Conservation (phyloP, 2,888 invertebrate species). For the Oxytorus armatus region DNA sequence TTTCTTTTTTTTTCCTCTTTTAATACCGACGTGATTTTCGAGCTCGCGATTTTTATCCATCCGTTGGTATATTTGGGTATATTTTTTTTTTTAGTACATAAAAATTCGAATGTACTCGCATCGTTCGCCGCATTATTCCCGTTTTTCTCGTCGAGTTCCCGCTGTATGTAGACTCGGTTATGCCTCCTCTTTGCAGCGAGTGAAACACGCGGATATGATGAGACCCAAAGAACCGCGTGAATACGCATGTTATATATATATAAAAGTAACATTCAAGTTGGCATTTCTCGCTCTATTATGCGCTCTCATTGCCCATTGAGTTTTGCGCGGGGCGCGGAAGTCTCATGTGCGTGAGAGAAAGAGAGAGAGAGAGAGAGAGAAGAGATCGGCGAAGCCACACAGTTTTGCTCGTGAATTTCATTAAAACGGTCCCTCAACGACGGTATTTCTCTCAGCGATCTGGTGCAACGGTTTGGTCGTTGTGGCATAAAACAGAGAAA, state of each 20-base stretch:
- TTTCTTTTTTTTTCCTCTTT: background rate
- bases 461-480: conserved; percentile 67
- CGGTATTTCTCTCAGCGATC: conserved; percentile 66
- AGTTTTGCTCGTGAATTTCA: conserved; percentile 63
- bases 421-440: conserved; percentile 64
- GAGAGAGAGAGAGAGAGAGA: no score
- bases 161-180: no score
- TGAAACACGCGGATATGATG: conserved; percentile 4
- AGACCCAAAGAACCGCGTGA: conserved; percentile 10
- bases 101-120: background rate
- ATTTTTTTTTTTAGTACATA: background rate
- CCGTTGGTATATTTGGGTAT: background rate
- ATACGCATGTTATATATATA: background rate
- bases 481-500: conserved; percentile 45
- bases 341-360: no score
- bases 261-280: conserved; percentile 12
- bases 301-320: conserved; percentile 51
- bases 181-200: no score
- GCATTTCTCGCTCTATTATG: background rate
- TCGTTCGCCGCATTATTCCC: conserved; percentile 18
- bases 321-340: conserved; percentile 66
- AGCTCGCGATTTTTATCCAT: background rate
- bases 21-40: background rate
- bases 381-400: background rate
- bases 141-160: conserved; percentile 15